Percentiles rank a stretch among this genome's conserved stretches.
Evolutionary conservation across 2,888 invertebrate species (phyloP).

Genomic region (Cheilosia scutellata): DNA sequence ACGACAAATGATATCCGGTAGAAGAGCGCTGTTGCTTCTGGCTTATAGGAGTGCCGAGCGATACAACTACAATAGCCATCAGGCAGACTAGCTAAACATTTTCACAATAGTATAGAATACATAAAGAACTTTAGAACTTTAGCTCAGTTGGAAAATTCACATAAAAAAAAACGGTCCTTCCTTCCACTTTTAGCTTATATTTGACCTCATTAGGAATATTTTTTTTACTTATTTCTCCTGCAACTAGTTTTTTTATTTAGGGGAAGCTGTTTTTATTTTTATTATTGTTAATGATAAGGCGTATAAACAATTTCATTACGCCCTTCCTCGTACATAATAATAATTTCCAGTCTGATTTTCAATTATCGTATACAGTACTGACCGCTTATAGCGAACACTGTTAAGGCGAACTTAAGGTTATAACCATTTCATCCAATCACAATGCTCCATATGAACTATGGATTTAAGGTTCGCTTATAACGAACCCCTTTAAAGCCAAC

Average conservation of each 20-base stretch:
- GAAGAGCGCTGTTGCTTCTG: conserved; percentile 35
- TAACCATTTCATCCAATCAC: too few species aligned
- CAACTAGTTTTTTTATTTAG: background rate
- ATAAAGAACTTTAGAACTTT: conserved; percentile 19
- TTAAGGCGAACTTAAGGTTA: too few species aligned
- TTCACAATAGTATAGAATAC: conserved; percentile 27
- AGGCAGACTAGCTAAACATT: conserved; percentile 26
- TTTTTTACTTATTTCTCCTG: background rate
- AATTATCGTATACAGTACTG: too few species aligned
- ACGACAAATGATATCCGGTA: conserved; percentile 48
- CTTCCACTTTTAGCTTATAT: background rate
- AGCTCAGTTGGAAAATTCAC: conserved; percentile 13
- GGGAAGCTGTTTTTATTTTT: too few species aligned
- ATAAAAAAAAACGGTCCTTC: conserved; percentile 1
- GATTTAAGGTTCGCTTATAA: too few species aligned
- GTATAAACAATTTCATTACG: too few species aligned
- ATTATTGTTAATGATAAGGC: too few species aligned
- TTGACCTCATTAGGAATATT: conserved; percentile 39
- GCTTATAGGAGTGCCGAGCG: background rate
- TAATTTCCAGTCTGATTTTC: too few species aligned
- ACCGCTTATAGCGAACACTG: too few species aligned
- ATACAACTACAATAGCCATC: conserved; percentile 13
- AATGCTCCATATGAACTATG: too few species aligned
- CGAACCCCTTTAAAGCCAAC: too few species aligned
- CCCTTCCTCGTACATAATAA: too few species aligned